Evolutionary conservation across 2,888 invertebrate species (phyloP).

Genomic region (Macrophya annulata): DNA sequence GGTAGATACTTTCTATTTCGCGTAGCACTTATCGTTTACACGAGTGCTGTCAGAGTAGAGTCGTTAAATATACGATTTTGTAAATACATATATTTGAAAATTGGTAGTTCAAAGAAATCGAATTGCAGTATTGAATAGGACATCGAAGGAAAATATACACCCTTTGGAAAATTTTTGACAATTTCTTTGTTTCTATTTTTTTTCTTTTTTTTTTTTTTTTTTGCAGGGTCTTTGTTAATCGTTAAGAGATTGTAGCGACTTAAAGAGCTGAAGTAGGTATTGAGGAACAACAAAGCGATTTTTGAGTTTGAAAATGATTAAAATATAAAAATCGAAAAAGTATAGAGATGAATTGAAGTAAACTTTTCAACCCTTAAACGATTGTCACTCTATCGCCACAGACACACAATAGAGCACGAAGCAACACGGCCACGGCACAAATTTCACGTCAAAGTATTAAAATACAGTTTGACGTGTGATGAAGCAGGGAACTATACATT

Average conservation of each 20-base stretch:
- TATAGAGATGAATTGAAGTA: slow-evolving; percentile 11
- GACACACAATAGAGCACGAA: slow-evolving; percentile 30
- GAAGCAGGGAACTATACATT: neutral
- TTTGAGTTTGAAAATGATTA: slow-evolving; percentile 24
- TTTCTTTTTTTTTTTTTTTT: too few species aligned
- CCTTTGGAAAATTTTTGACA: neutral
- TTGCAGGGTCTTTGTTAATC: neutral
- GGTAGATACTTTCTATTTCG: slow-evolving; percentile 9
- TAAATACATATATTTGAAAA: neutral
- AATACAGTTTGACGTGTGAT: slow-evolving; percentile 14
- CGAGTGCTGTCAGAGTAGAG: slow-evolving; percentile 3
- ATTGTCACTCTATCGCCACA: neutral
- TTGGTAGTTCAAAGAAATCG: slow-evolving; percentile 16
- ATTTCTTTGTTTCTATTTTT: neutral
- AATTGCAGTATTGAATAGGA: slow-evolving; percentile 1
- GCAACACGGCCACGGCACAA: neutral
- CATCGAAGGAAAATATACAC: neutral
- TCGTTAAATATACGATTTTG: slow-evolving; percentile 6
- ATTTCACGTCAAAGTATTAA: slow-evolving; percentile 3
- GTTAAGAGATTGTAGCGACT: neutral
- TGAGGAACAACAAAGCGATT: neutral
- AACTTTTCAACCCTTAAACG: slow-evolving; percentile 31
- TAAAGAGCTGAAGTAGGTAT: neutral
- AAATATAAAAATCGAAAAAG: neutral
- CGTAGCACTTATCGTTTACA: slow-evolving; percentile 16